Conservation (phyloP, 2,113 vertebrate species). For the Rhinoderma darwinii region DNA sequence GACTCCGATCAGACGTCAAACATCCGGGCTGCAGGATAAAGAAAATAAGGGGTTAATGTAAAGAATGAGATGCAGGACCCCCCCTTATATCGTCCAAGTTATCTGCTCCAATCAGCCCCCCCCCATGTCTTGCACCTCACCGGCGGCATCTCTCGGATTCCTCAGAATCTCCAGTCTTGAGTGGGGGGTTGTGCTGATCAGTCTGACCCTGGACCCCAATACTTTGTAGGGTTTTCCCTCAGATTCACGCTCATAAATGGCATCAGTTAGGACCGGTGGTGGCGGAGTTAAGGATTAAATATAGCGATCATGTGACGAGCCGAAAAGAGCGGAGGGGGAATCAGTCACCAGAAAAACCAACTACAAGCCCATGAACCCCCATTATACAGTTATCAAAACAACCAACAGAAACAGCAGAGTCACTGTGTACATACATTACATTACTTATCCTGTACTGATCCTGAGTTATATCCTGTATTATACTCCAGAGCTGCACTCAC, state of each 20-base stretch:
- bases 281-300: slow-evolving; percentile 71
- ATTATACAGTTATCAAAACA: no score
- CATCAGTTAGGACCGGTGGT: slow-evolving; percentile 75
- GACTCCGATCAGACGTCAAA: background rate
- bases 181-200: slow-evolving; percentile 60
- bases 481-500: no score
- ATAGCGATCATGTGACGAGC: background rate
- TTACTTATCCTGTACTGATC: no score
- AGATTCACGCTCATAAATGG: slow-evolving; percentile 66
- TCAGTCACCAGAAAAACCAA: background rate
- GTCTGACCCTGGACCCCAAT: slow-evolving; percentile 65
- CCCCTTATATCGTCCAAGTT: no score
- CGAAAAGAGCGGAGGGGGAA: background rate
- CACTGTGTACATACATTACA: no score
- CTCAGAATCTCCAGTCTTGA: slow-evolving; percentile 58
- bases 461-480: no score
- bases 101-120: no score
- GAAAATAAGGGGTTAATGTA: background rate
- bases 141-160: slow-evolving; percentile 59
- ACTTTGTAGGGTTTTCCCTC: slow-evolving; percentile 62
- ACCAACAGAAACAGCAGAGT: no score
- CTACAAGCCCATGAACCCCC: no score
- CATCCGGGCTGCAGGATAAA: background rate
- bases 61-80: background rate
- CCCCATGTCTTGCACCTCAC: slow-evolving; percentile 46